phyloP scores from a whole-genome alignment of 2,113 vertebrate genomes.

The Hippolais icterina region DNA sequence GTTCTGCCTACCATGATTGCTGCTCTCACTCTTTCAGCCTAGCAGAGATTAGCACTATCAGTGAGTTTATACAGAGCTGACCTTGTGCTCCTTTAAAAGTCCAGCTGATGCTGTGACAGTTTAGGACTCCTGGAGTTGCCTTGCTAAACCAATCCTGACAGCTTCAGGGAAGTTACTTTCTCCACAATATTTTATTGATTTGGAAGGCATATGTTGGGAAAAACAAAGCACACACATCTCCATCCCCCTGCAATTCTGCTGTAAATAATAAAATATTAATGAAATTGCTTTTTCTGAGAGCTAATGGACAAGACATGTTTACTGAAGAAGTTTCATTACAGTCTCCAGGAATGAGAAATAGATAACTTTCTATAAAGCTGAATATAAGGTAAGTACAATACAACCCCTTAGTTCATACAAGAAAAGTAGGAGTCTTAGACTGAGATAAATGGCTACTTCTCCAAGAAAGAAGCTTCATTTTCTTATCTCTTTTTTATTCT shows the following conservation, averaged over 20 bases:
- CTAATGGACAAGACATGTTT: background rate
- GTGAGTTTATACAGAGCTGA: background rate
- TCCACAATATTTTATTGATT: slow-evolving; percentile 45
- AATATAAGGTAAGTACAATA: background rate
- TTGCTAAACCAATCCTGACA: background rate
- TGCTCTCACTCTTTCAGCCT: background rate
- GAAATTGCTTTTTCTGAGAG: background rate
- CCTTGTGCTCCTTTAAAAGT: background rate
- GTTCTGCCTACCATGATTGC: background rate
- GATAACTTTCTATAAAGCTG: background rate
- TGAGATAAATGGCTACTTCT: background rate
- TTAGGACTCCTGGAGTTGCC: background rate
- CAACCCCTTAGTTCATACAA: background rate
- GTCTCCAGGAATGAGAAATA: background rate
- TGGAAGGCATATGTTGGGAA: background rate
- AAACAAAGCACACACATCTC: background rate
- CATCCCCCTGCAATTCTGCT: background rate
- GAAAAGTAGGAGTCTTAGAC: background rate
- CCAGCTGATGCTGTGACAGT: background rate
- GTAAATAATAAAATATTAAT: slow-evolving; percentile 23
- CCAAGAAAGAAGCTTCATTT: background rate
- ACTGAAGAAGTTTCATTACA: background rate
- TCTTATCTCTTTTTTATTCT: background rate
- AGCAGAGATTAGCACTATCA: background rate
- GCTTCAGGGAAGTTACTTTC: background rate